These are phyloP conservation scores for Schizopygopsis pylzovi DNA, from an alignment of 2,797 vertebrate species.

Conservation along the genomic window DNA sequence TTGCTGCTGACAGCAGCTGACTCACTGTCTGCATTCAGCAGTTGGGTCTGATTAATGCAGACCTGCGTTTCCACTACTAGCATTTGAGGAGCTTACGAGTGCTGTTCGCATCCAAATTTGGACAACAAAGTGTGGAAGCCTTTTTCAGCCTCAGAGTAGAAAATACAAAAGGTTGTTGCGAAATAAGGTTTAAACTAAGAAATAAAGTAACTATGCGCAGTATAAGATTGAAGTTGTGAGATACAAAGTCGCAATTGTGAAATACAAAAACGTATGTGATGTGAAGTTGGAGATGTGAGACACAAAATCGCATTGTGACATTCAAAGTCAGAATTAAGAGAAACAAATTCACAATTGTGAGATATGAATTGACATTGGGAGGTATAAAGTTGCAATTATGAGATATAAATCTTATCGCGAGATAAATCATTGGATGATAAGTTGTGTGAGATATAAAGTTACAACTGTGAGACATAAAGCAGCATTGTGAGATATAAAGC, in stretches of 20 bases:
- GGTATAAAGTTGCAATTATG: neutral
- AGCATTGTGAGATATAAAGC: neutral
- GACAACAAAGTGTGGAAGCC: neutral
- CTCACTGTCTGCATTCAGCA: constrained; percentile 72
- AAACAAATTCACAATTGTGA: neutral
- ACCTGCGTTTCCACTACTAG: neutral
- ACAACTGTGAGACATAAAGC: too few species aligned
- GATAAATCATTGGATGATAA: neutral
- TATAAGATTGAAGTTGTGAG: neutral
- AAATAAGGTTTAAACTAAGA: neutral
- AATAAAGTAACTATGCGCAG: neutral
- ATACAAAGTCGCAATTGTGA: neutral
- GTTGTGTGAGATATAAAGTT: neutral
- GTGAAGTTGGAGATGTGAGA: neutral
- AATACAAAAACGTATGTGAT: neutral
- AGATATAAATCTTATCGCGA: too few species aligned
- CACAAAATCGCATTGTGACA: neutral
- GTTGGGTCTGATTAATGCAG: constrained; percentile 37
- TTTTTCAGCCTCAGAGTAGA: constrained; percentile 1
- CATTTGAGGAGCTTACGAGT: neutral
- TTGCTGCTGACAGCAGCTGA: constrained; percentile 67
- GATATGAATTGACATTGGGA: neutral
- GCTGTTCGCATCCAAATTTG: neutral
- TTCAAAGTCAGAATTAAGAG: neutral
- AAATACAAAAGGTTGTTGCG: neutral